phyloP scores from a whole-genome alignment of 1,140 invertebrate genomes.

The Pseudomyrmex sp. region DNA sequence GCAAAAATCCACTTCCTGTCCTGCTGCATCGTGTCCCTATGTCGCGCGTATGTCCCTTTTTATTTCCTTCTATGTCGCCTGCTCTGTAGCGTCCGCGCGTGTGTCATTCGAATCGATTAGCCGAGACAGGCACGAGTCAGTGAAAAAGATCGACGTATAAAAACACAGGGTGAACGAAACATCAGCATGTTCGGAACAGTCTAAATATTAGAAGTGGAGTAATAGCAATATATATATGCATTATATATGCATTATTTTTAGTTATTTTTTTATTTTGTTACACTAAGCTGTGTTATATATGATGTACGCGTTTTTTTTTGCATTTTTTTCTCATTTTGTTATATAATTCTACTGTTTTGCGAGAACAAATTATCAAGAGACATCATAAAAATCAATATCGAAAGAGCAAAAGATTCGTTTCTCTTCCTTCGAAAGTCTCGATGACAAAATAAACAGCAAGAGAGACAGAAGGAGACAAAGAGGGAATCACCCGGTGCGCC shows the following conservation, averaged over 20 bases:
- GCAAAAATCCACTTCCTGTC: slow-evolving; percentile 69
- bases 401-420: slow-evolving; percentile 24
- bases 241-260: not conserved
- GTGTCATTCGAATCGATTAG: slow-evolving; percentile 53
- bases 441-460: slow-evolving; percentile 31
- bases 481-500: too few species aligned
- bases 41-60: slow-evolving; percentile 35
- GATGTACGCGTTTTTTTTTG: not conserved
- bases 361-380: slow-evolving; percentile 31
- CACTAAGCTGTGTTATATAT: not conserved
- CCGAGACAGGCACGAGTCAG: slow-evolving; percentile 14
- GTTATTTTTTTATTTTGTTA: not conserved
- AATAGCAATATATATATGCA: not conserved
- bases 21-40: slow-evolving; percentile 30
- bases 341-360: slow-evolving; percentile 5
- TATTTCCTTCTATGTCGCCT: slow-evolving; percentile 49
- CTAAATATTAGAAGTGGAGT: not conserved
- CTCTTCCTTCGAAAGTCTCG: slow-evolving; percentile 32
- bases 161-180: slow-evolving; percentile 41
- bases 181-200: slow-evolving; percentile 12
- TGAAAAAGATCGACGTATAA: slow-evolving; percentile 39
- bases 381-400: slow-evolving; percentile 56
- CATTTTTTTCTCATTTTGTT: slow-evolving; percentile 30
- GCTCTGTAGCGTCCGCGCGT: slow-evolving; percentile 22
- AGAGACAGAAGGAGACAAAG: slow-evolving; percentile 11